Evolutionary conservation across 2,888 invertebrate genomes (phyloP).

Genomic region (Xanthia togata): DNA sequence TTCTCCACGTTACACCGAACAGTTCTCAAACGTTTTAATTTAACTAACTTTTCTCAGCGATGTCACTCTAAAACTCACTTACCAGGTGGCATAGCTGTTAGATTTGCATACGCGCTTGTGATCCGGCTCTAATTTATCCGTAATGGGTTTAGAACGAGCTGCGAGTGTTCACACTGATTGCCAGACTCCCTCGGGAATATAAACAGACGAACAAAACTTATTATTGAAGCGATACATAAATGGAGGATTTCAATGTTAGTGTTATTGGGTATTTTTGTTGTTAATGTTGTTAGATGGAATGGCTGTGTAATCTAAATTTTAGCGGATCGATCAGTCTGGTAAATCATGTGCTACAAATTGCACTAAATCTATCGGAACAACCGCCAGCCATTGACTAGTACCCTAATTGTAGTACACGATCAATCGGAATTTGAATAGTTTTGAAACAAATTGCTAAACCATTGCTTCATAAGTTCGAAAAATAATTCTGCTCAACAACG

Average conservation of each 20-base stretch:
- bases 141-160: conserved; percentile 87
- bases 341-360: too few relatives aligned
- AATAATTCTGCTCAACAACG: too few relatives aligned
- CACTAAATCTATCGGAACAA: too few relatives aligned
- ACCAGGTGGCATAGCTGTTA: conserved; percentile 63
- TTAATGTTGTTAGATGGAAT: neutral
- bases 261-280: conserved; percentile 19
- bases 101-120: conserved; percentile 79
- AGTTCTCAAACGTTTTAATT: conserved; percentile 54
- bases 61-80: conserved; percentile 56
- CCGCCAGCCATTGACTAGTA: too few relatives aligned
- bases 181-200: conserved; percentile 83
- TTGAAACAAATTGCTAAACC: too few relatives aligned
- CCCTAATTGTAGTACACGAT: too few relatives aligned
- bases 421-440: too few relatives aligned
- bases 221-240: conserved; percentile 59
- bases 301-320: neutral
- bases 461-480: too few relatives aligned
- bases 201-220: conserved; percentile 65
- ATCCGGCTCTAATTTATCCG: conserved; percentile 86
- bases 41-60: conserved; percentile 61
- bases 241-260: conserved; percentile 15
- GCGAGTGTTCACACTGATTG: conserved; percentile 83
- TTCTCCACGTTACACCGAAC: neutral
- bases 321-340: neutral